These are phyloP conservation scores for Okapia johnstoni DNA, from an alignment of 2,113 vertebrate species.

Conservation along the genomic window DNA sequence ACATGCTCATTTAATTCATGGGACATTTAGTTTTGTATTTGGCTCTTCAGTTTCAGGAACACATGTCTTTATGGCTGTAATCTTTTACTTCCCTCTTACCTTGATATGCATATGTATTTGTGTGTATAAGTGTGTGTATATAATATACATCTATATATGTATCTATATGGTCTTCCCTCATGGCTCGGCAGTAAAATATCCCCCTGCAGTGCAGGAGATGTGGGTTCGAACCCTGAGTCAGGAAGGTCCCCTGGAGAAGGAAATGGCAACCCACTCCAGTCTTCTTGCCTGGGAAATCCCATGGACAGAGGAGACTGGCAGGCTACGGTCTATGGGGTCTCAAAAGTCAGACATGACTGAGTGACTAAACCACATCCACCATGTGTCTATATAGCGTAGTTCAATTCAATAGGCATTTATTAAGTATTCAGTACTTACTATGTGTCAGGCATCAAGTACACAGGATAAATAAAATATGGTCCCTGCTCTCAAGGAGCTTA, in stretches of 20 bases:
- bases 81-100: background rate
- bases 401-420: background rate
- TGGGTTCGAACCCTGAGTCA: background rate
- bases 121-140: background rate
- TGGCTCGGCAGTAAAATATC: background rate
- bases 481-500: background rate
- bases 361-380: background rate
- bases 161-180: background rate
- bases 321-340: background rate
- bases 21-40: conserved; percentile 29
- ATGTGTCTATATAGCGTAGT: background rate
- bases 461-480: background rate
- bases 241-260: background rate
- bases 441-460: background rate
- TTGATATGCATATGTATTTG: background rate
- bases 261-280: background rate
- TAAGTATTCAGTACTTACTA: background rate
- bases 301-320: background rate
- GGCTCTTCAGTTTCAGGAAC: background rate
- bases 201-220: background rate
- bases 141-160: background rate
- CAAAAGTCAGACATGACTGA: background rate
- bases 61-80: background rate
- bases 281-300: background rate
- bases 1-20: background rate